Conservation (phyloP, 2,888 invertebrate genomes). For the Catonia carolina region DNA sequence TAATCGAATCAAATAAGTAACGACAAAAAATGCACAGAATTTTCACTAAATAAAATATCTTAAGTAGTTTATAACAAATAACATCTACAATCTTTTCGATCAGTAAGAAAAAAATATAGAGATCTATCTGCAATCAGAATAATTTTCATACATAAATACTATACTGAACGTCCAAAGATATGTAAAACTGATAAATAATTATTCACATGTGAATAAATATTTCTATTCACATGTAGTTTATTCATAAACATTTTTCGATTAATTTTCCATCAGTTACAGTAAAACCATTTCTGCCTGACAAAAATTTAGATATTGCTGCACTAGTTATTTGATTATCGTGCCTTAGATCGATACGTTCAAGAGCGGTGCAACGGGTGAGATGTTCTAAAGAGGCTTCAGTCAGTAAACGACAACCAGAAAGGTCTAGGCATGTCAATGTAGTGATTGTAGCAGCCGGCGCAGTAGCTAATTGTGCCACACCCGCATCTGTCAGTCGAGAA, state of each 20-base stretch:
- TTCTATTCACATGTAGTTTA: too few species aligned
- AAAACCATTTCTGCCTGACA: constrained; percentile 38
- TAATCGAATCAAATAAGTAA: too few species aligned
- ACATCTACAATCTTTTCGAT: too few species aligned
- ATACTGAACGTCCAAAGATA: too few species aligned
- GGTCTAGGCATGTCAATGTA: constrained; percentile 64
- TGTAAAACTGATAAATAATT: too few species aligned
- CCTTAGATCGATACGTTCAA: constrained; percentile 66
- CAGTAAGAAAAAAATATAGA: too few species aligned
- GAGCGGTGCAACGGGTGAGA: constrained; percentile 56
- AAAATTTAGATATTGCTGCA: constrained; percentile 76
- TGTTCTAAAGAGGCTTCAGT: constrained; percentile 79
- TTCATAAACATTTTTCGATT: constrained; percentile 25
- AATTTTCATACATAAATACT: too few species aligned
- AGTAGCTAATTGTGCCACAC: constrained; percentile 78
- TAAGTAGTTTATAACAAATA: too few species aligned
- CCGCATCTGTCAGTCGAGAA: constrained; percentile 81
- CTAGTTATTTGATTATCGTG: constrained; percentile 74
- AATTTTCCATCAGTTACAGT: constrained; percentile 26
- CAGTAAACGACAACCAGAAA: constrained; percentile 74
- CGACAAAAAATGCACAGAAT: too few species aligned
- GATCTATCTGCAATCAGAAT: too few species aligned
- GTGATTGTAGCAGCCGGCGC: constrained; percentile 55
- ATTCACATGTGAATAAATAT: too few species aligned
- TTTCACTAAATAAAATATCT: too few species aligned